Percentiles rank a stretch among this genome's conserved stretches.
Conservation (phyloP, 2,113 vertebrate genomes). For the Zootoca vivipara region DNA sequence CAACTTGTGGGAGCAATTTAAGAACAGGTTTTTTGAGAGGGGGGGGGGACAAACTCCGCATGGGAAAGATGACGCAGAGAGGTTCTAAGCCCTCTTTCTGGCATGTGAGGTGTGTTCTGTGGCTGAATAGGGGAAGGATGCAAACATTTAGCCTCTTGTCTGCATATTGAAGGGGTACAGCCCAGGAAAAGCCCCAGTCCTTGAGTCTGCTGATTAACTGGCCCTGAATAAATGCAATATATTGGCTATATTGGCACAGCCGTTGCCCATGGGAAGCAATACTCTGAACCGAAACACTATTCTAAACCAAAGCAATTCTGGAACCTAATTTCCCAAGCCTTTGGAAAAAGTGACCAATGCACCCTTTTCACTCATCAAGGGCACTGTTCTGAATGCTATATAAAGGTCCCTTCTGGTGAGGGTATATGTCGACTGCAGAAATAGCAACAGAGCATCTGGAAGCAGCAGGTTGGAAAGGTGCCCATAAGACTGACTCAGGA, state of each 20-base stretch:
- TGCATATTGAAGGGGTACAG: background rate
- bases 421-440: background rate
- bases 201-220: background rate
- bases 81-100: background rate
- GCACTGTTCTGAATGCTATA: background rate
- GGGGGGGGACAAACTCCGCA: background rate
- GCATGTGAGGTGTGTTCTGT: background rate
- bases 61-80: too few relatives aligned
- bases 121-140: background rate
- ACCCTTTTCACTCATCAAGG: background rate
- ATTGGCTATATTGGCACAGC: background rate
- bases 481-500: conserved; percentile 8
- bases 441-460: background rate
- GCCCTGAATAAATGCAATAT: background rate
- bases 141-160: too few relatives aligned
- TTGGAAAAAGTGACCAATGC: background rate
- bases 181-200: background rate
- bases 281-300: background rate
- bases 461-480: background rate
- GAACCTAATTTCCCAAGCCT: background rate
- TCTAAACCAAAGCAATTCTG: too few relatives aligned
- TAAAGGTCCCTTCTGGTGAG: background rate
- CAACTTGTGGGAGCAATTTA: too few relatives aligned
- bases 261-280: background rate
- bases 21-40: background rate